Base-by-base conservation (phyloP, 2,888 invertebrate species). In the Leucania comma region DNA sequence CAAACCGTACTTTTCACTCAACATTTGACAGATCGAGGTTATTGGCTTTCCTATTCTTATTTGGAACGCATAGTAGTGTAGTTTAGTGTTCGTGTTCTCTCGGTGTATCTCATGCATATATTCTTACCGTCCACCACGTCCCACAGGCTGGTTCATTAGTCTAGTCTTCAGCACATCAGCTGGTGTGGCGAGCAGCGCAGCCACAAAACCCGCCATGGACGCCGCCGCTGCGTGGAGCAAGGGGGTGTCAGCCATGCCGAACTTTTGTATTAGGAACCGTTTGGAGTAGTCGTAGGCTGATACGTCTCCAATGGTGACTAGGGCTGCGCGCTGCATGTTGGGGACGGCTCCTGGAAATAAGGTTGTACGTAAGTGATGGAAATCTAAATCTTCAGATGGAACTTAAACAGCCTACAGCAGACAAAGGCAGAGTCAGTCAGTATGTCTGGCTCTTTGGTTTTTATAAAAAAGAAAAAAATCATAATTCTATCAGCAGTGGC, bases 121-220 rank as follows among this genome's bases (percentile, higher is more conserved):
- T 0, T 20, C 63, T 78, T 93, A 98, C 98, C 97, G 97, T 87
- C 98, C 98, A 87, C 97, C 96, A 24, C 96, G 96, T 84, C 98
- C 98, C 1, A 98, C 97, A 10, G 98, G 98, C 91, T 98, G 99
- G 94, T 98, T 99, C 99, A 99, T 99, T 22, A 99, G 97, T 81
- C 99, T 96, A 0, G 99, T 99, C 93, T 99, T 99, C 8, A 99
- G 97, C 1, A 99, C 99, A 93, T 99, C 99, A 0, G 99, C 98
- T 0, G 99, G 99, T 0, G 99, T 99, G 8, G 99, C 99, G 93
- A 99, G 96, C 4, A 97, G 97, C 1, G 99, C 99, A 0, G 99
- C 98, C 12, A 98, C 97, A 73, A 99, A 96, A 1, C 99, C 99
- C 0, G 99, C 98, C 77, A 97, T 97, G 71, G 97, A 97, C 81